Evolutionary conservation across 2,888 invertebrate genomes (phyloP), one percentile per base, ranked within the genome.

Genomic region (Diadromus collaris): DNA sequence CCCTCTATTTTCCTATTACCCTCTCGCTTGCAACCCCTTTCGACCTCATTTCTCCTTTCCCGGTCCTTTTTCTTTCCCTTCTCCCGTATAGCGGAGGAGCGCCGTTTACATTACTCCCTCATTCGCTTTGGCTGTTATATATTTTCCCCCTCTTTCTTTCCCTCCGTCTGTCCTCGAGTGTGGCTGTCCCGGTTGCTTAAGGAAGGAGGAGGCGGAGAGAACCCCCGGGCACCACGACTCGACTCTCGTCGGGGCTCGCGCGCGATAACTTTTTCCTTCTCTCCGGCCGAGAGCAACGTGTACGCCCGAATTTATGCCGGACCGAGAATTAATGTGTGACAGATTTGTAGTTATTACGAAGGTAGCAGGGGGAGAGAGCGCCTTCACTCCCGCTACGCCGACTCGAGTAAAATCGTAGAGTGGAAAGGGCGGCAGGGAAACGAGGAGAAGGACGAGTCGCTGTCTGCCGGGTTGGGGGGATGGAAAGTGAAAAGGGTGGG

Each of bases 261-360:
- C 83, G 85, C 83, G 87, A 89, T 89, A 89, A 88, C 88, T 89
- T 88, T 88, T 88, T 88, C 86, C 85, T 85, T 86, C 87, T 84
- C 84, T 84, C 65, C 41, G 46, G 65, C 54, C 54, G 54, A 58
- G 67, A 65, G 70, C 70, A 71, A 82, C 84, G 85, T 86, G 85
- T 86, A 87, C 86, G 79, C 85, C 87, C 86, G 86, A 90, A 90
- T 90, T 90, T 90, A 90, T 89, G 89, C 90, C 85, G 87, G 88
- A 86, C 88, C 86, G 88, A 88, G 89, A 90, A 90, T 90, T 90
- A 90, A 90, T 89, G 90, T 86, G 88, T 88, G 90, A 90, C 90
- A 90, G 90, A 89, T 90, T 90, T 89, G 90, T 89, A 89, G 89
- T 89, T 90, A 89, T 89, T 89, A 88, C 88, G 86, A 87, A 86